These are phyloP conservation scores for Drosophila lacertosa DNA, from an alignment of 1,140 invertebrate species.

Conservation along the genomic window DNA sequence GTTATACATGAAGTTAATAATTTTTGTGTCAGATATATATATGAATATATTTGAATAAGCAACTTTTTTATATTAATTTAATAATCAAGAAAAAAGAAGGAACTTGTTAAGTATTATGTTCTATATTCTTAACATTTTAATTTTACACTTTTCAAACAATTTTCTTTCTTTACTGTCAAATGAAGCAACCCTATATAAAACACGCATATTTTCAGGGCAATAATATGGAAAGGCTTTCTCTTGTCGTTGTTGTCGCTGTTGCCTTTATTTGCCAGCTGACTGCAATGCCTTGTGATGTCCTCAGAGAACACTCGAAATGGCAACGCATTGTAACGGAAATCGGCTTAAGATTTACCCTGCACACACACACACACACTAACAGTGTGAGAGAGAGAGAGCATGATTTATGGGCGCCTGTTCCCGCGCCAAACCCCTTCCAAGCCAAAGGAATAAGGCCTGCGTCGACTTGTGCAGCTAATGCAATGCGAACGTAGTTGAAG, in stretches of 20 bases:
- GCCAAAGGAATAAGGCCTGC: constrained; percentile 19
- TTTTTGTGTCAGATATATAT: too few species aligned
- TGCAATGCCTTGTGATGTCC: constrained; percentile 51
- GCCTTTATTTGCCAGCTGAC: constrained; percentile 43
- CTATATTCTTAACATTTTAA: too few species aligned
- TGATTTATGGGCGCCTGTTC: constrained; percentile 58
- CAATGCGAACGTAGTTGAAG: constrained; percentile 56
- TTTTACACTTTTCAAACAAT: too few species aligned
- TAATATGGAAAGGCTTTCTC: not conserved
- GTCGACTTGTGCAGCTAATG: constrained; percentile 68
- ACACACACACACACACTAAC: constrained; percentile 16
- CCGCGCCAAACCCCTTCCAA: constrained; percentile 37
- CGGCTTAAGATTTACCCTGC: constrained; percentile 68
- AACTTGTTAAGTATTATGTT: too few species aligned
- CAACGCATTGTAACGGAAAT: constrained; percentile 61
- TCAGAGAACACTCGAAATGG: constrained; percentile 43
- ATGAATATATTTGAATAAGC: too few species aligned
- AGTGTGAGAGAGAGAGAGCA: constrained; percentile 45
- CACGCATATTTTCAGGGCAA: too few species aligned
- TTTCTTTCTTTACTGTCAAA: too few species aligned
- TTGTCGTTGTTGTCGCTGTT: not conserved
- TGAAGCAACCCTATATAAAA: too few species aligned
- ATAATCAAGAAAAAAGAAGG: too few species aligned
- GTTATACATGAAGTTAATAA: too few species aligned
- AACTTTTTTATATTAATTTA: too few species aligned